Percentiles rank a stretch among this genome's conserved stretches.
phyloP scores from a whole-genome alignment of 2,797 vertebrate genomes.

The Odontamblyopus lacepedii region DNA sequence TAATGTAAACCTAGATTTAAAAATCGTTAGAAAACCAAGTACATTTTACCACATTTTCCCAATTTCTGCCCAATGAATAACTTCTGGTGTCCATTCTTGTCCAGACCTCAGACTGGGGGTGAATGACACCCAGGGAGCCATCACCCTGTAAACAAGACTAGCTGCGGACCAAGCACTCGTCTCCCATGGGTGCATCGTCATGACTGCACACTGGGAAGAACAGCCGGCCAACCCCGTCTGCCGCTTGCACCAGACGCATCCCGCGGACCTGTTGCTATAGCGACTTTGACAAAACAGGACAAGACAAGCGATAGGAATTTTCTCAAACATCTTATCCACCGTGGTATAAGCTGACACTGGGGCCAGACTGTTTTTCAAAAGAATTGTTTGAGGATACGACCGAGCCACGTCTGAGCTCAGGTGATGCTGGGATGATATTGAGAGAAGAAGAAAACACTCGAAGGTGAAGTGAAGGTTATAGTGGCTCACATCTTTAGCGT shows the following conservation, averaged over 20 bases:
- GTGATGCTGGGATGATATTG: not conserved
- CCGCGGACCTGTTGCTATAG: slow-evolving; percentile 74
- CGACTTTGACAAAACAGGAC: slow-evolving; percentile 58
- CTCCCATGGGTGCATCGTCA: slow-evolving; percentile 12
- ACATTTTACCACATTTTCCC: not conserved
- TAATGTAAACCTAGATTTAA: not conserved
- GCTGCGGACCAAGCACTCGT: too few species aligned
- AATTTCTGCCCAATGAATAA: not conserved
- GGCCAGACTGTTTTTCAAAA: slow-evolving; percentile 6
- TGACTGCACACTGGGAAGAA: slow-evolving; percentile 48
- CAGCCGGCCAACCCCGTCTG: slow-evolving; percentile 43
- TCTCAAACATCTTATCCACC: slow-evolving; percentile 22
- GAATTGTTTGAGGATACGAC: too few species aligned
- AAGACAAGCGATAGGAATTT: slow-evolving; percentile 26
- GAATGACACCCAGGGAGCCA: slow-evolving; percentile 37
- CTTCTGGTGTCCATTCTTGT: not conserved
- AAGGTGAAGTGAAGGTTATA: not conserved
- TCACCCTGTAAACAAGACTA: too few species aligned
- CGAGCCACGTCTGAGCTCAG: too few species aligned
- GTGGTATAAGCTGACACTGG: slow-evolving; percentile 12
- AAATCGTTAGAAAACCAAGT: not conserved
- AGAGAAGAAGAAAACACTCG: not conserved
- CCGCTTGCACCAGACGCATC: slow-evolving; percentile 58
- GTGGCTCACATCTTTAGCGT: not conserved
- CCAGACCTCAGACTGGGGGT: slow-evolving; percentile 10